Evolutionary conservation across 2,888 invertebrate species (phyloP).

Genomic region (Exocentrus adspersus): DNA sequence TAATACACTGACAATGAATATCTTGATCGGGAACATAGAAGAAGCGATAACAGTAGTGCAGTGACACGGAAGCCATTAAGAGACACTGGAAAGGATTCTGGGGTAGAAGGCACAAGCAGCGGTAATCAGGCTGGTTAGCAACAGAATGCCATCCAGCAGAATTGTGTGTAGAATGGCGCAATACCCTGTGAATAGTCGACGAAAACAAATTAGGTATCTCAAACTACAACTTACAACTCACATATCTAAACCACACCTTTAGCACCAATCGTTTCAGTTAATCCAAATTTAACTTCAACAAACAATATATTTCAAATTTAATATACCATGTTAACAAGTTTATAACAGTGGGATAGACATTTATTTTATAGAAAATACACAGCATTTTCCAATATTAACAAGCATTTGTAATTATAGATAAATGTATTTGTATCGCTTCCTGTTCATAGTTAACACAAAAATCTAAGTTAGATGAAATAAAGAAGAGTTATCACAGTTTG

Average conservation of each 20-base stretch:
- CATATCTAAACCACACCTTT: neutral
- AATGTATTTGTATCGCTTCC: no score
- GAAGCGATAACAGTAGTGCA: constrained; percentile 55
- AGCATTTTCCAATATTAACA: neutral
- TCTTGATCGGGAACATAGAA: constrained; percentile 46
- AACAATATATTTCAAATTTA: neutral
- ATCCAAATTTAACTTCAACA: neutral
- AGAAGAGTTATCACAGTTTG: constrained; percentile 10
- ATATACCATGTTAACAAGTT: neutral
- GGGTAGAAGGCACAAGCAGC: constrained; percentile 64
- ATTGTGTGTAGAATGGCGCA: constrained; percentile 57
- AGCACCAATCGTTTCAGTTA: constrained; percentile 8
- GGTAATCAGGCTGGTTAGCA: constrained; percentile 54
- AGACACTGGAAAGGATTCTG: constrained; percentile 52
- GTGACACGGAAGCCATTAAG: constrained; percentile 60
- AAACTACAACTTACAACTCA: constrained; percentile 24
- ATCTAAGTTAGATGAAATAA: no score
- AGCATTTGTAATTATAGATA: no score
- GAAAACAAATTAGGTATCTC: constrained; percentile 32
- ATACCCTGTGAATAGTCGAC: constrained; percentile 57
- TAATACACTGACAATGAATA: constrained; percentile 43
- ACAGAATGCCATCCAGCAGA: constrained; percentile 48
- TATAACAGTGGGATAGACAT: neutral
- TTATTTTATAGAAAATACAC: neutral
- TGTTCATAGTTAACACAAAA: no score